Evolutionary conservation across 2,113 vertebrate species (phyloP), one percentile per base, ranked within the genome.

Genomic region (Fulica atra): DNA sequence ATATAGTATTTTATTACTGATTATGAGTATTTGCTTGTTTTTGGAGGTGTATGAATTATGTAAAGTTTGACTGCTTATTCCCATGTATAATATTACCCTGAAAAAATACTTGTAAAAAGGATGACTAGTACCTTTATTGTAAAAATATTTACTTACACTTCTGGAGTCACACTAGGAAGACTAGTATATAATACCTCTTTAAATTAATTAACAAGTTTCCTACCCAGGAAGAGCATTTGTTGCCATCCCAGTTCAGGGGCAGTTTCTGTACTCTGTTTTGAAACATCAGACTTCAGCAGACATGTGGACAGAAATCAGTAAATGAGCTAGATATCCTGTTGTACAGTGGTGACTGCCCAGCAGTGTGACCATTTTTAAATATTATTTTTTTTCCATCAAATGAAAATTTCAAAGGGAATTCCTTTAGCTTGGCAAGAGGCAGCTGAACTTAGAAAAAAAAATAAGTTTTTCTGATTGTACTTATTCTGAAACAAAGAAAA

Each of bases 401-500:
- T 81, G 0, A 61, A 59, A 42, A 38, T 72, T 81, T 48, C 19
- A 60, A 74, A 84, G 40, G 28, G 36, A 89, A 53, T 78, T 74
- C 7, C 5, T 60, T 65, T 66, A 44, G 13, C 7, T 65, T 66
- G 4, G 2, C 14, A 73, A 86, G 31, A n/a, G 16, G 9, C 2
- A 38, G 26, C 5, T 44, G 7, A 6, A 38, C 12, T n/a, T 54
- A 3, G 50, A 16, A 48, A 48, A 77, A 70, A 54, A 68, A 31
- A 23, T 3, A 40, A 1, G 0, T 35, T 38, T 36, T 7, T 31
- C 23, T 40, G 19, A 26, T 21, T 31, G 1, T 70, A 21, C 7
- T 57, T 68, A 64, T 50, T 86, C 26, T 86, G 38, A 76, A 38
- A 72, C 11, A 56, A 63, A 63, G 48, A 13, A 74, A 20, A 83